Conservation (phyloP, 2,888 invertebrate species). For the Shargacucullia verbasci region DNA sequence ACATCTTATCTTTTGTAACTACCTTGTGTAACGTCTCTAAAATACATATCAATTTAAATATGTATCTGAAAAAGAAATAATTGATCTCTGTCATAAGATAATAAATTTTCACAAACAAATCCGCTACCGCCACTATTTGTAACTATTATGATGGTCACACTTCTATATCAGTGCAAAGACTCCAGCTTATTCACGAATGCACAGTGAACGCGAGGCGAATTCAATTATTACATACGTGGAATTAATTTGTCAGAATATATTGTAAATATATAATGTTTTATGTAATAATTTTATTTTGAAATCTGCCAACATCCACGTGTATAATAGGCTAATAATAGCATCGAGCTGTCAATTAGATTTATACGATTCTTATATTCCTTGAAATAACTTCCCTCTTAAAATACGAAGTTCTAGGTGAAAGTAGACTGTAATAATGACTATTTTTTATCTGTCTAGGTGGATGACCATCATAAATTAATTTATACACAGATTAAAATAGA, state of each 20-base stretch:
- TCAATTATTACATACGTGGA: constrained; percentile 81
- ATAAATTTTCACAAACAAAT: constrained; percentile 52
- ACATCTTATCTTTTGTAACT: constrained; percentile 53
- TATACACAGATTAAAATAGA: constrained; percentile 87
- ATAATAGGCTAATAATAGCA: constrained; percentile 82
- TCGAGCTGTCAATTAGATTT: constrained; percentile 86
- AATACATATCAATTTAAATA: constrained; percentile 82
- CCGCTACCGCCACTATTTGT: constrained; percentile 51
- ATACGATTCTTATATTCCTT: constrained; percentile 85
- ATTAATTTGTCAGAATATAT: constrained; percentile 82
- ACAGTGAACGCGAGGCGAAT: constrained; percentile 81
- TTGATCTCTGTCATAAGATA: constrained; percentile 74
- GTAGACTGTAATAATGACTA: constrained; percentile 86
- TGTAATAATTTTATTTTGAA: constrained; percentile 84
- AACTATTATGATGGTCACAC: constrained; percentile 72
- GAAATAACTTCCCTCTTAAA: constrained; percentile 77
- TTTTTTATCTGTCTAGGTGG: constrained; percentile 88
- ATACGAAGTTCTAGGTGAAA: constrained; percentile 83
- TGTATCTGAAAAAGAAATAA: constrained; percentile 71
- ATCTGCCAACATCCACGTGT: constrained; percentile 85
- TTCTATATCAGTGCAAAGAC: constrained; percentile 44
- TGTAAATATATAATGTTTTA: constrained; percentile 86
- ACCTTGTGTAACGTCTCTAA: constrained; percentile 64
- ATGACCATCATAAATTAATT: constrained; percentile 88
- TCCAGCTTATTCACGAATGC: constrained; percentile 62